Evolutionary conservation across 2,113 vertebrate genomes (phyloP), one percentile per base, ranked within the genome.

Genomic region (Mellivora capensis): DNA sequence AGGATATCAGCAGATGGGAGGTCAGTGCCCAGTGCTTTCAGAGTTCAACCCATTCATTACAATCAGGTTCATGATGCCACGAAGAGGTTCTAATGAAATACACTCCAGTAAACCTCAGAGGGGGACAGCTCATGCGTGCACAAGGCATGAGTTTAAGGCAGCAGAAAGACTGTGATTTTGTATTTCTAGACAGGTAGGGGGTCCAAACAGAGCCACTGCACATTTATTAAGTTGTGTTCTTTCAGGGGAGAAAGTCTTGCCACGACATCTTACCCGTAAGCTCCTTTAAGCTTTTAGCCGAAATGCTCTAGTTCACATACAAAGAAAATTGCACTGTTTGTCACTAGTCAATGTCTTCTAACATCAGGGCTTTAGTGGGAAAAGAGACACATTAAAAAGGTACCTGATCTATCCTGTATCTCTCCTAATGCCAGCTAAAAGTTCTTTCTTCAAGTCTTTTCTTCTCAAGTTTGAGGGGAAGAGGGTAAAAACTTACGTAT

Each of bases 41-140:
- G 97, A 98, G 98, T 98, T 98, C 98, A 98, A 95, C 84, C 96
- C 95, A 98, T 97, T 98, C 95, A 97, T 97, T 98, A 97, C 97
- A 94, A 86, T 94, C 94, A 96, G 94, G 97, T 95, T 97, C 97
- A 86, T n/a, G 39, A 89, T 93, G 97, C 94, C 97, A 96, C 29
- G 27, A 67, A 96, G 91, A 97, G 94, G 88, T 86, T 97, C 96
- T 98, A 98, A 98, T 98, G 97, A 98, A 98, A 97, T 95, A 97
- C 90, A 96, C 96, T 93, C 94, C 94, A 96, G 86, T 90, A 92
- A 96, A 57, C 92, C 94, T 87, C 96, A 80, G 72, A 95, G 96
- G 82, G 72, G 84, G 77, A 91, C 42, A 89, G 97, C 86, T 95
- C 72, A 10, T 72, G 96, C 52, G 25, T 86, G 87, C 37, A 8